phyloP scores from a whole-genome alignment of 2,113 vertebrate genomes.

The Cebidichthys violaceus region DNA sequence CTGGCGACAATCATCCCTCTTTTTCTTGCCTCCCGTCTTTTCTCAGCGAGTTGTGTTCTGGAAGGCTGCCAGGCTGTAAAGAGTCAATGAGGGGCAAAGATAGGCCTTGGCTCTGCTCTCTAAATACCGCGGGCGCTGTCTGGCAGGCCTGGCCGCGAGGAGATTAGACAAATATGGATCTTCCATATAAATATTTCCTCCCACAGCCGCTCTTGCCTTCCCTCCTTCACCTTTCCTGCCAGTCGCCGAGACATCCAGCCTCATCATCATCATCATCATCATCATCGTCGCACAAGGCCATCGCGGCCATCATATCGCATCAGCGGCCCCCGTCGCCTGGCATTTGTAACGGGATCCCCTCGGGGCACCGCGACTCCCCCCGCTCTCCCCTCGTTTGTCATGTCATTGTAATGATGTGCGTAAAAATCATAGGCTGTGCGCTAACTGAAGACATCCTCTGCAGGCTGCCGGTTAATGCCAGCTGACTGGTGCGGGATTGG shows the following conservation, averaged over 20 bases:
- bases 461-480: conserved; percentile 56
- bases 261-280: conserved; percentile 44
- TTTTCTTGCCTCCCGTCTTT: not conserved
- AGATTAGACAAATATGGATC: conserved; percentile 72
- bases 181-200: conserved; percentile 57
- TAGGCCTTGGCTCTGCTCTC: conserved; percentile 56
- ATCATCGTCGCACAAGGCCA: conserved; percentile 56
- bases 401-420: conserved; percentile 64
- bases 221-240: conserved; percentile 53
- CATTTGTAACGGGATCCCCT: conserved; percentile 63
- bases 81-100: conserved; percentile 65
- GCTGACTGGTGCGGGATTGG: conserved; percentile 57
- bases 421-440: conserved; percentile 43
- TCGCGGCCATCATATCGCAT: conserved; percentile 64
- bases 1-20: conserved; percentile 47
- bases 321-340: conserved; percentile 49
- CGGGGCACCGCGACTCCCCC: conserved; percentile 38
- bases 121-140: conserved; percentile 42
- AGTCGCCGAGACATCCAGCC: conserved; percentile 52
- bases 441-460: conserved; percentile 57
- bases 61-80: conserved; percentile 51
- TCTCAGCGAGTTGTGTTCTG: conserved; percentile 27
- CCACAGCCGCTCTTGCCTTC: conserved; percentile 29
- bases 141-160: conserved; percentile 37
- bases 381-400: conserved; percentile 65